phyloP scores from a whole-genome alignment of 2,113 vertebrate genomes.

The Dolichallabes microphthalmus region DNA sequence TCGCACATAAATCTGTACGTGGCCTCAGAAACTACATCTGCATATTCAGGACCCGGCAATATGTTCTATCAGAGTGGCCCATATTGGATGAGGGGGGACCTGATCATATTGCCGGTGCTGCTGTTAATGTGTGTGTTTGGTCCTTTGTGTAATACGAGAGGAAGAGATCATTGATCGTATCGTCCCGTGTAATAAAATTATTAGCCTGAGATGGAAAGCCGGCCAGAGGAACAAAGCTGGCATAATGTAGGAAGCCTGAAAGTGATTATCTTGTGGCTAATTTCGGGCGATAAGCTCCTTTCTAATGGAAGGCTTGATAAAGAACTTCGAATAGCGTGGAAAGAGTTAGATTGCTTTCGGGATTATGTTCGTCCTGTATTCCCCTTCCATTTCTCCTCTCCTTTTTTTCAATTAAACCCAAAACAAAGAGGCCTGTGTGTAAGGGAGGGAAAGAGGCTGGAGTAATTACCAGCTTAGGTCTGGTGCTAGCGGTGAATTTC shows the following conservation, averaged over 20 bases:
- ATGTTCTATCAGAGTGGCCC: slow-evolving; percentile 12
- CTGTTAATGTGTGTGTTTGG: slow-evolving; percentile 37
- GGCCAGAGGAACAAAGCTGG: slow-evolving; percentile 47
- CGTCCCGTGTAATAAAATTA: slow-evolving; percentile 48
- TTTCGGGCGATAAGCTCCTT: slow-evolving; percentile 45
- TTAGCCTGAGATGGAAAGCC: slow-evolving; percentile 47
- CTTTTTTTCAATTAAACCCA: slow-evolving; percentile 59
- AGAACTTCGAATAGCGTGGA: slow-evolving; percentile 55
- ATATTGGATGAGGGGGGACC: neutral
- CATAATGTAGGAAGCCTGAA: slow-evolving; percentile 49
- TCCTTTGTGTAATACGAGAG: slow-evolving; percentile 39
- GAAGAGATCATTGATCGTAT: slow-evolving; percentile 49
- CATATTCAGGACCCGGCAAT: neutral
- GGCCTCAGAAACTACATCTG: slow-evolving; percentile 3
- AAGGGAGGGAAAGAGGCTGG: slow-evolving; percentile 59
- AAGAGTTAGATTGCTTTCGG: slow-evolving; percentile 59
- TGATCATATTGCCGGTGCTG: slow-evolving; percentile 16
- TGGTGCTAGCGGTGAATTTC: slow-evolving; percentile 61
- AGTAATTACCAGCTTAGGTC: slow-evolving; percentile 67
- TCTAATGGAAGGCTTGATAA: slow-evolving; percentile 51
- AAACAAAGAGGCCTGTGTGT: slow-evolving; percentile 62
- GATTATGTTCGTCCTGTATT: slow-evolving; percentile 54
- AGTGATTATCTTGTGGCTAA: slow-evolving; percentile 51
- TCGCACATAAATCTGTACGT: neutral
- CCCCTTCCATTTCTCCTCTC: slow-evolving; percentile 47